Base-by-base conservation (phyloP, 2,113 vertebrate genomes). In the Phrynocephalus versicolor region DNA sequence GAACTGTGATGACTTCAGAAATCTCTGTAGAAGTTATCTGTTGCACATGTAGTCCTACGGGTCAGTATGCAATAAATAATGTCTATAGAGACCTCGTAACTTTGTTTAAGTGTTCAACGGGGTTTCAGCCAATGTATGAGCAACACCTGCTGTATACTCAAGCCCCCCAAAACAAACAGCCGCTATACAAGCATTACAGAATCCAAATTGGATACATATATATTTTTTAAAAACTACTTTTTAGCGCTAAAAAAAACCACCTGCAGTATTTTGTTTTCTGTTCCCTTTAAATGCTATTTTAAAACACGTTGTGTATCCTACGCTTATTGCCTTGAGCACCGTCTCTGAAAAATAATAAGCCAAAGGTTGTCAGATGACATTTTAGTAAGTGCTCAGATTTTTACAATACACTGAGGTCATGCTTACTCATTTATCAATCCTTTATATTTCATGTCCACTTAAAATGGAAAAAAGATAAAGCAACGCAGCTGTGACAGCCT, bases 401-500 rank as follows among this genome's bases (percentile, higher is more conserved):
- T n/a, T 62, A 39, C 76, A 80, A 19, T 27, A 73, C 12, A 13
- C 57, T 19, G 39, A 51, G 41, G n/a, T 72, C 33, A 51, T 64
- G 62, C n/a, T 35, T 62, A 12, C 65, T 60, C 73, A 55, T 67
- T 67, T 84, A 84, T 51, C 73, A 33, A 16, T 57, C 62, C 19
- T 67, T 65, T 65, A 30, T 72, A 58, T 82, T 82, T 82, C 82
- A 65, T 64, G 73, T 45, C 41, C 60, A 75, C 41, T 67, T 84
- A 51, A 67, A 69, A 58, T 2, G 8, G 60, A 30, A 33, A 18
- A n/a, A 16, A 14, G 19, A n/a, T 16, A 57, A 79, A 86, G 64
- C 33, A 39, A 41, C 16, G 10, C 33, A 69, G 60, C n/a, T 82
- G 23, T 30, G 27, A 58, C 71, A 76, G 51, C 62, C 35, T 41